Base-by-base conservation (phyloP, 2,888 invertebrate species). In the Lumbricus terrestris region DNA sequence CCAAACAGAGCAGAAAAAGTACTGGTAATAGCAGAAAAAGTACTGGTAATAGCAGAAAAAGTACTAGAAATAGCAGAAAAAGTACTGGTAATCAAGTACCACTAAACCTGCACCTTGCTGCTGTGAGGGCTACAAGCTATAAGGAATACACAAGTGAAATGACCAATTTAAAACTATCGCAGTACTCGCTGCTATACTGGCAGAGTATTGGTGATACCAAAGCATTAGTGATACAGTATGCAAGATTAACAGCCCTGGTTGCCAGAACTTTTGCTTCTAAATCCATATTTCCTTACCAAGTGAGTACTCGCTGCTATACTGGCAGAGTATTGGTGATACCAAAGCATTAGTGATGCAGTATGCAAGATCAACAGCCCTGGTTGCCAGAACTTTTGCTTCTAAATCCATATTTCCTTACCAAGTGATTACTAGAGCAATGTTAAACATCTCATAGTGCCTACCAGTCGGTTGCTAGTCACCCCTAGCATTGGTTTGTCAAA, bases 401-500 rank as follows among this genome's bases (percentile, higher is more conserved):
- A 47, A 47, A 47, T 47, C 18, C 15, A 15, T 47, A 47, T 5
- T 20, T 47, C 0, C 23, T 20, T 13, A 20, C 20, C 47, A 47
- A 3, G 4, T 23, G 47, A 16, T 47, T 16, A 16, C 47, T 23
- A 47, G 18, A 42, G 11, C 2, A 42, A 42, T 2, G 2, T 15
- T 47, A 47, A 20, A 47, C 47, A 47, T 47, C 47, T 47, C 29
- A 1, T 69, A n/a, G n/a, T 37, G 40, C 90, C n/a, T 42, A 90
- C 90, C 88, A 90, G 16, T 47, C 54, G 88, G 54, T 88, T 88
- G 88, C 88, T 88, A 35, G 90, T 90, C n/a, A 90, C 90, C 3
- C 90, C 90, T 47, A 88, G 34, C 47, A 88, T 40, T 40, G 88
- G 88, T 40, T 47, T 40, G n/a, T 40, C 47, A 33, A 33, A 33